These are phyloP conservation scores for Zaprionus kolodkinae DNA, from an alignment of 1,140 invertebrate genomes.

Conservation along the genomic window DNA sequence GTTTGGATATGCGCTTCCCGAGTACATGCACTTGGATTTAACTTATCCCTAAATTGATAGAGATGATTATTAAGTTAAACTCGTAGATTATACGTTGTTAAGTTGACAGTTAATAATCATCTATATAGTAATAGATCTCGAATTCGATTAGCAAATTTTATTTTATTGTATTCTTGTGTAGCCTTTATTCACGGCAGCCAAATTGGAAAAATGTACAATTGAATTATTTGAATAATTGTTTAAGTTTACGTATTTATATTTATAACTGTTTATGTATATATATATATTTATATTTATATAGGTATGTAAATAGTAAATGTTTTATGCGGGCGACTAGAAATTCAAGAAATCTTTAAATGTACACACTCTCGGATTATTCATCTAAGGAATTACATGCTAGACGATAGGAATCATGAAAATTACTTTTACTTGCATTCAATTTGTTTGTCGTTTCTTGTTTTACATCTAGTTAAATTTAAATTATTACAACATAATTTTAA, in stretches of 20 bases:
- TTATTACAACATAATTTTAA: constrained; percentile 53
- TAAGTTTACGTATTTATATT: constrained; percentile 40
- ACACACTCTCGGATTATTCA: constrained; percentile 64
- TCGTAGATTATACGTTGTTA: constrained; percentile 31
- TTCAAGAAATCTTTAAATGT: constrained; percentile 76
- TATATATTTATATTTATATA: constrained; percentile 53
- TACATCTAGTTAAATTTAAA: constrained; percentile 52
- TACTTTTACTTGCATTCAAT: constrained; percentile 66
- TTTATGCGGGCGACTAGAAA: constrained; percentile 80
- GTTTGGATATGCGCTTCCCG: constrained; percentile 64
- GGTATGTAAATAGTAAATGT: constrained; percentile 67
- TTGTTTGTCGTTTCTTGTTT: constrained; percentile 17
- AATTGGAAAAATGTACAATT: constrained; percentile 53
- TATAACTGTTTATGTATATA: constrained; percentile 54
- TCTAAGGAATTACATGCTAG: constrained; percentile 64
- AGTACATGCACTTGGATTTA: constrained; percentile 53
- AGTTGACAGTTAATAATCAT: constrained; percentile 12
- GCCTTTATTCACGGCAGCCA: constrained; percentile 44
- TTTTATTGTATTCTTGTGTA: constrained; percentile 17
- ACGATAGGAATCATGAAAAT: constrained; percentile 81
- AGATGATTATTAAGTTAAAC: constrained; percentile 24
- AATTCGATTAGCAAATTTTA: constrained; percentile 30
- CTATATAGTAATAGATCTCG: constrained; percentile 25
- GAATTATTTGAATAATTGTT: constrained; percentile 49
- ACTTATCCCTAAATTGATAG: constrained; percentile 28